phyloP scores from a whole-genome alignment of 2,113 vertebrate genomes.

The Columbina picui region DNA sequence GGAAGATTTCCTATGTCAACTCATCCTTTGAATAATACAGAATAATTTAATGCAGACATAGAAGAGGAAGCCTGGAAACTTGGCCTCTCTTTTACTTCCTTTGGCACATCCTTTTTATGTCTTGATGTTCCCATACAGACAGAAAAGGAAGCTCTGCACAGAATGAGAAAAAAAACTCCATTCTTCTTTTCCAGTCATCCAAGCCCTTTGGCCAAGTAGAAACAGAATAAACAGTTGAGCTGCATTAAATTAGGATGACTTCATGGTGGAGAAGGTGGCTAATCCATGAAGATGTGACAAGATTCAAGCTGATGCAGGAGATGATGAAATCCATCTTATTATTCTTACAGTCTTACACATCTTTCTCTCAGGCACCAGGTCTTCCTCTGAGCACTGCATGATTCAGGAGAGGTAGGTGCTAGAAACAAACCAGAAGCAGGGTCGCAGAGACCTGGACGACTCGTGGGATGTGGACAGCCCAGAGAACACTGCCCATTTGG shows the following conservation, averaged over 20 bases:
- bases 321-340: neutral
- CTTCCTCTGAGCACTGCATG: neutral
- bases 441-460: neutral
- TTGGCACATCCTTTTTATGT: neutral
- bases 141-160: neutral
- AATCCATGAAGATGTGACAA: neutral
- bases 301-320: neutral
- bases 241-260: neutral
- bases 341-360: neutral
- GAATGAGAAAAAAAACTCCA: neutral
- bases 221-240: neutral
- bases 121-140: neutral
- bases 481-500: constrained; percentile 55
- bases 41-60: neutral
- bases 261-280: neutral
- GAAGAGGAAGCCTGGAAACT: neutral
- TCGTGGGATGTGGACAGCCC: constrained; percentile 24
- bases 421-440: neutral
- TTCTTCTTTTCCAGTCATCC: neutral
- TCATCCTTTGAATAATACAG: neutral
- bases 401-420: neutral
- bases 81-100: neutral
- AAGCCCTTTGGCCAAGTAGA: neutral
- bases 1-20: neutral
- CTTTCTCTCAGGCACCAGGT: neutral